phyloP scores from a whole-genome alignment of 2,888 invertebrate species.

The Dexiosoma caninum region DNA sequence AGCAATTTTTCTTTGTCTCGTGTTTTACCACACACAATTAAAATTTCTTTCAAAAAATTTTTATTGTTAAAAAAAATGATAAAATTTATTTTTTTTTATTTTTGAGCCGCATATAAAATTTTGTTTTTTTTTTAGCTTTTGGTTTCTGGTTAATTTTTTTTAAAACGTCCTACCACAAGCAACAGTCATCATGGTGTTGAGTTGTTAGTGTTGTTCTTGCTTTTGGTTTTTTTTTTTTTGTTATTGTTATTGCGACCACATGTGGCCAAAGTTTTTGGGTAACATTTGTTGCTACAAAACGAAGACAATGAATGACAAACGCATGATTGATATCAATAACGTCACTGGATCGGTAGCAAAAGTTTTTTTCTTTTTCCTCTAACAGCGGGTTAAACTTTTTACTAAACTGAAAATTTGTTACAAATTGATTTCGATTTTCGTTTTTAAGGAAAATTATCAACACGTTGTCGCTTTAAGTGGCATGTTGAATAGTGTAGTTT shows the following conservation, averaged over 20 bases:
- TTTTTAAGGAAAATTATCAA: conserved; percentile 1
- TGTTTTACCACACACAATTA: conserved; percentile 58
- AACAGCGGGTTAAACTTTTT: neutral
- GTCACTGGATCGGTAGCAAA: neutral
- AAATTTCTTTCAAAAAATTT: conserved; percentile 36
- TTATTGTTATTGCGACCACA: conserved; percentile 50
- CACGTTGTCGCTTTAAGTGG: conserved; percentile 7
- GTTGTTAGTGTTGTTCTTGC: conserved; percentile 34
- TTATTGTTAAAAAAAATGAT: conserved; percentile 6
- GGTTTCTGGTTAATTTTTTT: conserved; percentile 26
- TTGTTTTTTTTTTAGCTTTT: conserved; percentile 9
- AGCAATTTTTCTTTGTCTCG: conserved; percentile 52
- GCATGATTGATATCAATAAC: conserved; percentile 61
- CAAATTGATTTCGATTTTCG: conserved; percentile 19
- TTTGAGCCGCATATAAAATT: conserved; percentile 10
- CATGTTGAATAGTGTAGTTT: neutral
- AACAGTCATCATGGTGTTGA: conserved; percentile 53
- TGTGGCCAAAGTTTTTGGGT: conserved; percentile 52
- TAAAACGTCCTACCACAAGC: conserved; percentile 24
- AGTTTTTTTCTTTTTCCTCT: too few species aligned
- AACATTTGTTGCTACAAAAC: conserved; percentile 53
- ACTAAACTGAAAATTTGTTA: neutral
- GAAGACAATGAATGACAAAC: conserved; percentile 52
- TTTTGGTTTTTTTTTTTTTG: neutral
- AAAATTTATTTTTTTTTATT: conserved; percentile 9